Evolutionary conservation across 2,888 invertebrate species (phyloP).

Genomic region (Anagyrus pseudococci): DNA sequence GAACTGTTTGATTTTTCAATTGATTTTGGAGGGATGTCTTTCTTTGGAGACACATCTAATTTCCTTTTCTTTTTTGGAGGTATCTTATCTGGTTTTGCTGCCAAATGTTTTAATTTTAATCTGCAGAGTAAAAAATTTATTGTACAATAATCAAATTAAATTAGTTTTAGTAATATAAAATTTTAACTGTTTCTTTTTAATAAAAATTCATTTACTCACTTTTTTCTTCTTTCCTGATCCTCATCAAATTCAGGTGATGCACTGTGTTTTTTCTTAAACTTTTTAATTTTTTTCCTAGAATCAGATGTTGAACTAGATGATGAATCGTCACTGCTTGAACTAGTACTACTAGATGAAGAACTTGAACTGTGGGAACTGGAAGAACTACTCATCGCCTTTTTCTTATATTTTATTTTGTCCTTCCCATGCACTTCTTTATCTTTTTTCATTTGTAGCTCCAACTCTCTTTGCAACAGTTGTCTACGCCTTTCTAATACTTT

Average conservation of each 20-base stretch:
- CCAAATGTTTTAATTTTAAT: conserved; percentile 56
- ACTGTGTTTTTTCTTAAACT: conserved; percentile 65
- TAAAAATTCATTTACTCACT: conserved; percentile 44
- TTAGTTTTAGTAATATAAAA: background rate
- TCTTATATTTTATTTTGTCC: conserved; percentile 68
- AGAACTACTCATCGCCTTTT: conserved; percentile 73
- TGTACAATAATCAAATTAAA: conserved; percentile 13
- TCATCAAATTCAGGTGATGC: conserved; percentile 73
- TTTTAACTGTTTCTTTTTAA: background rate
- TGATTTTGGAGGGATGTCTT: conserved; percentile 38
- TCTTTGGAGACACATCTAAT: conserved; percentile 47
- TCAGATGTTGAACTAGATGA: conserved; percentile 69
- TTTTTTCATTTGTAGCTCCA: conserved; percentile 80
- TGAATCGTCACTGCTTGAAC: conserved; percentile 70
- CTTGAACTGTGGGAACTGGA: conserved; percentile 72
- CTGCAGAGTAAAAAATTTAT: conserved; percentile 41
- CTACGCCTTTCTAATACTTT: conserved; percentile 79
- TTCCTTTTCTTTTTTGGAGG: conserved; percentile 55
- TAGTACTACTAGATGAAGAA: conserved; percentile 70
- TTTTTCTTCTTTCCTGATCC: conserved; percentile 64
- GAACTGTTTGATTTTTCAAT: conserved; percentile 34
- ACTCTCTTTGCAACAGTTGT: conserved; percentile 77
- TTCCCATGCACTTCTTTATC: conserved; percentile 75
- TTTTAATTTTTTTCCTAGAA: conserved; percentile 63
- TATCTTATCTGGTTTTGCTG: conserved; percentile 53